phyloP scores from a whole-genome alignment of 2,888 invertebrate genomes.

The Cepaea hortensis region DNA sequence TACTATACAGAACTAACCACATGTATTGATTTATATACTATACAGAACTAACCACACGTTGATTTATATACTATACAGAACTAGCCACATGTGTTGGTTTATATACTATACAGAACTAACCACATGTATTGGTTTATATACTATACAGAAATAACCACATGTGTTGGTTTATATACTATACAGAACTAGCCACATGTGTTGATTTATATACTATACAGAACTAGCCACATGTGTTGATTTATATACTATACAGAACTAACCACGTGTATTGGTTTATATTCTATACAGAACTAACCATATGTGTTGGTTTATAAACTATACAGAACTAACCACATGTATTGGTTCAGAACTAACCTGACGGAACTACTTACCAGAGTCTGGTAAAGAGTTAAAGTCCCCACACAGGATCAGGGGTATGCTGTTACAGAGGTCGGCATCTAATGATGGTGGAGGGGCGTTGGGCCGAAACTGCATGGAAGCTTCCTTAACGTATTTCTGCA shows the following conservation, averaged over 20 bases:
- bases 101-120: too few species aligned
- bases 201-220: too few species aligned
- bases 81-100: too few species aligned
- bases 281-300: not conserved
- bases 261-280: not conserved
- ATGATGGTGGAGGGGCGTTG: slow-evolving; percentile 45
- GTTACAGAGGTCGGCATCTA: slow-evolving; percentile 70
- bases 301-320: not conserved
- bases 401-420: slow-evolving; percentile 94
- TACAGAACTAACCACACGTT: too few species aligned
- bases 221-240: too few species aligned
- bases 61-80: not conserved
- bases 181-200: too few species aligned
- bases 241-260: too few species aligned
- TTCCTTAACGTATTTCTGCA: slow-evolving; percentile 82
- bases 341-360: not conserved
- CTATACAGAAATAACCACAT: too few species aligned
- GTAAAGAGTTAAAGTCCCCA: slow-evolving; percentile 98
- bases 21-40: too few species aligned
- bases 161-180: too few species aligned
- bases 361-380: slow-evolving; percentile 86
- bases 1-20: too few species aligned
- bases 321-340: not conserved
- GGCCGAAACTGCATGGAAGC: slow-evolving; percentile 54
- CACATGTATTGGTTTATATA: too few species aligned